Conservation (phyloP, 2,888 invertebrate species). For the Drosophila trichaetosa region DNA sequence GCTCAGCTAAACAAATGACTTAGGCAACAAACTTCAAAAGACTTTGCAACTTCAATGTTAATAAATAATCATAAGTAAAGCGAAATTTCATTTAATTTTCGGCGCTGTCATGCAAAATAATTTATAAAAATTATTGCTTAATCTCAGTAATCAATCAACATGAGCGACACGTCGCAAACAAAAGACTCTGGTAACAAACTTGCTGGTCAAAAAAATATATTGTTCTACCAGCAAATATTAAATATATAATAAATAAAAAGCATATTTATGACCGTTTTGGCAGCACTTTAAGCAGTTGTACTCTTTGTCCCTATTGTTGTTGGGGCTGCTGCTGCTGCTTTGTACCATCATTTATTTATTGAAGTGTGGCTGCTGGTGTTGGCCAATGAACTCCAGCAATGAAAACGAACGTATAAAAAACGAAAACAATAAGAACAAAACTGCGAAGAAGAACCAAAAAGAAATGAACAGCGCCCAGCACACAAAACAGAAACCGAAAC, state of each 20-base stretch:
- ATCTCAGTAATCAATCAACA: slow-evolving; percentile 68
- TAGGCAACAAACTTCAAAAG: slow-evolving; percentile 45
- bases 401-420: slow-evolving; percentile 83
- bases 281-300: slow-evolving; percentile 38
- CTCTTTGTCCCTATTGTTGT: slow-evolving; percentile 22
- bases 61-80: slow-evolving; percentile 20
- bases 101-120: slow-evolving; percentile 73
- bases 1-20: slow-evolving; percentile 36
- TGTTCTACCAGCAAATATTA: slow-evolving; percentile 35
- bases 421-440: slow-evolving; percentile 74
- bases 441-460: slow-evolving; percentile 56
- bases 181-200: slow-evolving; percentile 67
- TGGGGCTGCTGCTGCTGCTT: slow-evolving; percentile 34
- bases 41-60: slow-evolving; percentile 9
- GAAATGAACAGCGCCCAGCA: slow-evolving; percentile 46
- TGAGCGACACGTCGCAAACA: slow-evolving; percentile 48
- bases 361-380: slow-evolving; percentile 61
- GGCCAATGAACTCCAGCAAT: slow-evolving; percentile 83
- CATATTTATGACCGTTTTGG: slow-evolving; percentile 52
- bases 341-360: slow-evolving; percentile 74
- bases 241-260: slow-evolving; percentile 71
- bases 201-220: slow-evolving; percentile 28
- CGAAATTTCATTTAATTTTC: slow-evolving; percentile 29
- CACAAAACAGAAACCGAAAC: slow-evolving; percentile 67
- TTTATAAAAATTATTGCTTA: slow-evolving; percentile 63